Percentiles rank a stretch among this genome's conserved stretches.
phyloP scores from a whole-genome alignment of 2,797 vertebrate species.

The Pelochelys cantorii region DNA sequence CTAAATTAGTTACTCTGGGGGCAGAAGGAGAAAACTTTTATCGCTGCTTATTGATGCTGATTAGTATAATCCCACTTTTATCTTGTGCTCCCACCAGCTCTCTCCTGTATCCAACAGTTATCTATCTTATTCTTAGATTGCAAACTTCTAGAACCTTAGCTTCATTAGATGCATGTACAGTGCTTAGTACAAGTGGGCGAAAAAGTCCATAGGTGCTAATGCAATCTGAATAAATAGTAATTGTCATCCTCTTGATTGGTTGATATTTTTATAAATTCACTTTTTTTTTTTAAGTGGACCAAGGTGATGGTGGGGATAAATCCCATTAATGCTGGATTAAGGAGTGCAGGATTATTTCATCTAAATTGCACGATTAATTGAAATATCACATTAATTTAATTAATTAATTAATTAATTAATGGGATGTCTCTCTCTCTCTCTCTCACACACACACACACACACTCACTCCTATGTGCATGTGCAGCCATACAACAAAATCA shows the following conservation, averaged over 20 bases:
- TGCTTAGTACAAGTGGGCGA: neutral
- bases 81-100: fast-evolving
- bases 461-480: no score
- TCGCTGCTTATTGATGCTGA: neutral
- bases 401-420: neutral
- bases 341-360: neutral
- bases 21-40: neutral
- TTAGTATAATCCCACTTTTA: fast-evolving
- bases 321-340: neutral
- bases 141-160: neutral
- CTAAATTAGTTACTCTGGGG: neutral
- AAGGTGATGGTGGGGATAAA: neutral
- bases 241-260: neutral
- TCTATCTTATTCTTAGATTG: neutral
- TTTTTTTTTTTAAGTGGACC: neutral
- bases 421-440: neutral
- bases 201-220: neutral
- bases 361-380: neutral
- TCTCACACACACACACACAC: no score
- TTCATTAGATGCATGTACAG: neutral
- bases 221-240: neutral
- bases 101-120: fast-evolving
- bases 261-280: neutral
- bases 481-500: neutral
- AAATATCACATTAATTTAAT: neutral